Evolutionary conservation across 1,140 invertebrate genomes (phyloP).

Genomic region (Heliconius melpomene): DNA sequence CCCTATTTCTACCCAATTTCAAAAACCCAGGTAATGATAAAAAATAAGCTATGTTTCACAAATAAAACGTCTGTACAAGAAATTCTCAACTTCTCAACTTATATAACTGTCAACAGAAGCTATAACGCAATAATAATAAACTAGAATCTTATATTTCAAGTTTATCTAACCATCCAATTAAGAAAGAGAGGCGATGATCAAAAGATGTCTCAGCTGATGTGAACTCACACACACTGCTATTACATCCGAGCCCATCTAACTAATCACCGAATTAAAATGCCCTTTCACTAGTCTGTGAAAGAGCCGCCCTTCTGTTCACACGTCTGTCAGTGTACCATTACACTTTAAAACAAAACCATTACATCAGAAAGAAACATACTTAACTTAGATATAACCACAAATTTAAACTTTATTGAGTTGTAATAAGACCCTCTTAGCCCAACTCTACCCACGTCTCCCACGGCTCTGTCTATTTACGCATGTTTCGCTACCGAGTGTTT

Average conservation of each 20-base stretch:
- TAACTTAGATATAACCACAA: neutral
- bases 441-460: conserved; percentile 46
- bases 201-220: conserved; percentile 38
- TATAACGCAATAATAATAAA: conserved; percentile 12
- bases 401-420: conserved; percentile 8
- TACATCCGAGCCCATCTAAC: conserved; percentile 43
- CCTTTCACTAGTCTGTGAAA: conserved; percentile 56
- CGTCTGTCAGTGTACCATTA: conserved; percentile 60
- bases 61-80: neutral
- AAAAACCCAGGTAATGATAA: too few species aligned
- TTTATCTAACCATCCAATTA: conserved; percentile 23
- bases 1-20: too few species aligned
- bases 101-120: neutral
- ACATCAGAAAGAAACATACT: conserved; percentile 37
- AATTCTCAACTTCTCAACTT: neutral
- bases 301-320: conserved; percentile 54
- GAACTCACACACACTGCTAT: conserved; percentile 40
- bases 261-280: conserved; percentile 62
- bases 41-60: too few species aligned
- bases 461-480: conserved; percentile 54
- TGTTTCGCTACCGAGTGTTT: conserved; percentile 36
- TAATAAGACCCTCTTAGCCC: neutral
- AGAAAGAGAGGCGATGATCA: conserved; percentile 29
- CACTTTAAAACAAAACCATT: conserved; percentile 60
- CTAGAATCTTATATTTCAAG: neutral